phyloP scores from a whole-genome alignment of 1,140 invertebrate genomes.

The Cotesia glomerata region DNA sequence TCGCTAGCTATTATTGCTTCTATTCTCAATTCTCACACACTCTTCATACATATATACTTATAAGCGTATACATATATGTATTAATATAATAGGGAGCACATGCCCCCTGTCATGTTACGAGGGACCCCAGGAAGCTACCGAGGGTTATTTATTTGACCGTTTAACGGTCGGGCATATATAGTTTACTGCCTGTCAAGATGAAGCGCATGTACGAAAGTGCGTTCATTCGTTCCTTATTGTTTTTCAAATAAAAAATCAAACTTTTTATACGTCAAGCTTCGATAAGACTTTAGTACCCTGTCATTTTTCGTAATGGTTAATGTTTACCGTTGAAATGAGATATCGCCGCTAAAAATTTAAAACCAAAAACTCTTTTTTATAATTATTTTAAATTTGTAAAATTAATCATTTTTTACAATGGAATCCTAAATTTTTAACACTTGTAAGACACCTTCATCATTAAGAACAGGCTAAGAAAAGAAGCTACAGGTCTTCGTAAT shows the following conservation, averaged over 20 bases:
- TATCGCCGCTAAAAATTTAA: no score
- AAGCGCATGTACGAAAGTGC: not conserved
- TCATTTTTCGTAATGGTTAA: no score
- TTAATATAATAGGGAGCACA: conserved; percentile 29
- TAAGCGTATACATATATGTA: conserved; percentile 7
- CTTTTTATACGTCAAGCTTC: not conserved
- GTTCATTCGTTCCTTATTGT: not conserved
- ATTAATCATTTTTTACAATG: no score
- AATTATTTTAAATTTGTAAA: no score
- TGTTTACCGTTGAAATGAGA: no score
- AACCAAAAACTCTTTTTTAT: no score
- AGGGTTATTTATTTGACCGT: conserved; percentile 45
- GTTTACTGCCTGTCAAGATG: conserved; percentile 26
- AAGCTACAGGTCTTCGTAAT: no score
- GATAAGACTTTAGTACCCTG: not conserved
- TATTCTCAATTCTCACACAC: conserved; percentile 32
- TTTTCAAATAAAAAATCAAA: not conserved
- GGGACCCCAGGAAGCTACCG: conserved; percentile 33
- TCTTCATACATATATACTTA: conserved; percentile 1
- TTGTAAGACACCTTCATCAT: no score
- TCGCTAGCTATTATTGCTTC: not conserved
- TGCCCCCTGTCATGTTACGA: conserved; percentile 29
- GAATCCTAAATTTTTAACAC: no score
- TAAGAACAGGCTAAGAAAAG: no score
- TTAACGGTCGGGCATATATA: conserved; percentile 36